Evolutionary conservation across 2,888 invertebrate species (phyloP).

Genomic region (Dolichopus griseipennis): DNA sequence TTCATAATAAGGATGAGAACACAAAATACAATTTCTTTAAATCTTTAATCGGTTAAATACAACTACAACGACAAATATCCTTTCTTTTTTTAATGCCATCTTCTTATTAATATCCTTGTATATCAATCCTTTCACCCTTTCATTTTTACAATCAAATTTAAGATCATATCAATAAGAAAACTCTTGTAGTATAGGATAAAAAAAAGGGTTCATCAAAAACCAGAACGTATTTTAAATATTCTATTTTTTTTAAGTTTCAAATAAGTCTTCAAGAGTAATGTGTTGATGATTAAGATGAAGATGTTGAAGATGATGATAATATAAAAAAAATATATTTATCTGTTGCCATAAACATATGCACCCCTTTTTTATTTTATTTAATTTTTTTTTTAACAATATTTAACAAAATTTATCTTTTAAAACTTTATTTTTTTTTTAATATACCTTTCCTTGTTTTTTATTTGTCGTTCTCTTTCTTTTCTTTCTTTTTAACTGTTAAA

Average conservation of each 20-base stretch:
- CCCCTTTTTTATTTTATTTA: not conserved
- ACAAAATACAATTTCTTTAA: not conserved
- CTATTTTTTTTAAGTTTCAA: not conserved
- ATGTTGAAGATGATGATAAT: not conserved
- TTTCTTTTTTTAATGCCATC: not conserved
- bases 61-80: not conserved
- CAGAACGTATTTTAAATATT: not conserved
- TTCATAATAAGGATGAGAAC: not conserved
- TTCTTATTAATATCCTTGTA: too few species aligned
- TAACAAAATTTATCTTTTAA: too few species aligned
- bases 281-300: not conserved
- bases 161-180: too few species aligned
- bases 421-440: too few species aligned
- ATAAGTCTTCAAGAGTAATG: too few species aligned
- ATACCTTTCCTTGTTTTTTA: too few species aligned
- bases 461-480: too few species aligned
- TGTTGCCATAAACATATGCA: slow-evolving; percentile 1
- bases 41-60: not conserved
- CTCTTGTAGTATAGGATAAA: not conserved
- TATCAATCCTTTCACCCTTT: too few species aligned
- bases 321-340: not conserved
- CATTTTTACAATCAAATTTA: too few species aligned
- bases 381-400: too few species aligned
- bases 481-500: too few species aligned
- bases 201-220: not conserved